Evolutionary conservation across 2,888 invertebrate genomes (phyloP), one percentile per base, ranked within the genome.

Genomic region (Neria commutata): DNA sequence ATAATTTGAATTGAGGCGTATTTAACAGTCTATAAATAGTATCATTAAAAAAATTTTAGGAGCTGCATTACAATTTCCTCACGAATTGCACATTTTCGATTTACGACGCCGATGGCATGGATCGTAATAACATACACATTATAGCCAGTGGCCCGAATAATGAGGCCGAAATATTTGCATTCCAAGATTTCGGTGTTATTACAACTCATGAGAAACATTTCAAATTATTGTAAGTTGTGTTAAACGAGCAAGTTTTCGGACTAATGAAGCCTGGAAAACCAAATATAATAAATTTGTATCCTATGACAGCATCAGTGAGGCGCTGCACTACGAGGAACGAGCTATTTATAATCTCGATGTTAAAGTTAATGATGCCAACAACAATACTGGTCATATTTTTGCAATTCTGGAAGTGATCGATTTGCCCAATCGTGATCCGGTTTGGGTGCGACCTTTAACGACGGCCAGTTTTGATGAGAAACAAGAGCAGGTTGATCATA

Each of bases 381-480:
- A 59, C 10, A 72, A 73, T 57, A 56, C 49, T 3, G 68, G 68
- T 0, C 52, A 83, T 63, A 78, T 81, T 6, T 83, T 83, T 2
- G 82, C 83, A 0, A 83, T 86, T 74, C 83, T 88, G 1, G 82
- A 85, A 80, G 87, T 88, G 1, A 78, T 81, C 17, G 88, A 88
- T 70, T 79, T 86, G 58, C 85, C 87, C 57, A 85, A 85, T 66
- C 80, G 84, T n/a, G 81, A 83, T 0, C 88, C 88, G 4, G 80
- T 83, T n/a, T 88, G 88, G 87, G 78, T 83, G 17, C 83, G 83
- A 66, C 84, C 85, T 60, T 85, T 86, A 60, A 83, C 85, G 0
- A 84, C 86, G 2, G 83, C 84, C 67, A 84, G 84, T 71, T 86
- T 88, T 61, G 72, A 83, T 11, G 88, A 88, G 79, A 86, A 87